phyloP scores from a whole-genome alignment of 2,113 vertebrate genomes.

The Ardeotis arabs region DNA sequence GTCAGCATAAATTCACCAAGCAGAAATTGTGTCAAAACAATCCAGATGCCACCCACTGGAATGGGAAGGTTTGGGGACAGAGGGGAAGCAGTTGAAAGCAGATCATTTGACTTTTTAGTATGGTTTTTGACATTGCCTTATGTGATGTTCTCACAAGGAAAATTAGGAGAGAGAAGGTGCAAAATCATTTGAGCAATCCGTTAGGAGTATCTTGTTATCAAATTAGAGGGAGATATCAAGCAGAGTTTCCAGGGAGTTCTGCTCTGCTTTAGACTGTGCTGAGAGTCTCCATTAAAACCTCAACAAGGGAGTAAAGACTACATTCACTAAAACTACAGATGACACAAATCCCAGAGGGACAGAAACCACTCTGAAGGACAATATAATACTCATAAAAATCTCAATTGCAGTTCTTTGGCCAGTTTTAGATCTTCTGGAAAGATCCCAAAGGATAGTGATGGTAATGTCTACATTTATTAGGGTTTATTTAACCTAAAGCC shows the following conservation, averaged over 20 bases:
- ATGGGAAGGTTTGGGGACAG: background rate
- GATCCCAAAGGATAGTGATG: background rate
- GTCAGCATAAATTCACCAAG: background rate
- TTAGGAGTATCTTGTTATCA: background rate
- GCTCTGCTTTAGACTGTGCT: background rate
- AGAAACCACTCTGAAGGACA: background rate
- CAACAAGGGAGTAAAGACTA: background rate
- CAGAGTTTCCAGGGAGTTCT: background rate
- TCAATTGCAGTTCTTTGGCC: background rate
- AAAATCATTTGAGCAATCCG: background rate
- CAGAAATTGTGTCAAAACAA: constrained; percentile 3
- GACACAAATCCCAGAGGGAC: background rate
- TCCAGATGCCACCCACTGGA: background rate
- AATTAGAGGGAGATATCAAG: background rate
- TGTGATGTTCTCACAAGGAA: background rate
- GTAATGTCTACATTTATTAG: background rate
- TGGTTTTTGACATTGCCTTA: background rate
- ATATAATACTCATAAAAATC: background rate
- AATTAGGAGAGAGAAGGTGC: background rate
- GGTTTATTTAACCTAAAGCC: background rate
- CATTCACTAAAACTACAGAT: background rate
- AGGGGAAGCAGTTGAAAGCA: background rate
- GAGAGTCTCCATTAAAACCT: background rate
- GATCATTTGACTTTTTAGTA: background rate
- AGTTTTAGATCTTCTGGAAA: background rate